Percentiles rank a stretch among this genome's conserved stretches.
phyloP scores from a whole-genome alignment of 2,888 invertebrate species.

The Drosophila neutralis region DNA sequence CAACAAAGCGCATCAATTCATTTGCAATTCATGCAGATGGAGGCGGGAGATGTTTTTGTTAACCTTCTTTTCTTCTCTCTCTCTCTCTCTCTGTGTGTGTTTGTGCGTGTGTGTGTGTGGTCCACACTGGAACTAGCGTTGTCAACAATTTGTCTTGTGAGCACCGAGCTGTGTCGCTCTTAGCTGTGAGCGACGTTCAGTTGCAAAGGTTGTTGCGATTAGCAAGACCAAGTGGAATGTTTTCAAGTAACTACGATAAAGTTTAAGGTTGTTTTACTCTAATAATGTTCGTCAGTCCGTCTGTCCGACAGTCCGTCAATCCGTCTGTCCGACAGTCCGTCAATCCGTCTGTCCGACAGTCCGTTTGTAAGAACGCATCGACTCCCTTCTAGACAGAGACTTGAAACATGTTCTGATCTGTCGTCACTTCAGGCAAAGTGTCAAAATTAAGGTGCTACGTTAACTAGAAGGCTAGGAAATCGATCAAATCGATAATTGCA shows the following conservation, averaged over 20 bases:
- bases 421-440: neutral
- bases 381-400: neutral
- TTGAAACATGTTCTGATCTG: neutral
- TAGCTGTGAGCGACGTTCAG: constrained; percentile 23
- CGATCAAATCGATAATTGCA: neutral
- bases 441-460: neutral
- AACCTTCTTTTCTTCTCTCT: constrained; percentile 40
- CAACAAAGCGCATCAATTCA: constrained; percentile 82
- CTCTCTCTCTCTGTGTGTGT: constrained; percentile 13
- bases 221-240: neutral
- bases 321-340: neutral
- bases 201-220: neutral
- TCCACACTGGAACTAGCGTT: constrained; percentile 47
- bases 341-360: neutral
- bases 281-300: neutral
- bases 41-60: constrained; percentile 32
- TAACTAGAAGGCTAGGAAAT: neutral
- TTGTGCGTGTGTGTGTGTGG: constrained; percentile 63
- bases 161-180: constrained; percentile 31
- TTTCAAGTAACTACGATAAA: neutral
- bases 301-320: neutral
- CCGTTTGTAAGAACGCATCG: neutral
- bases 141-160: constrained; percentile 76
- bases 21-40: constrained; percentile 77
- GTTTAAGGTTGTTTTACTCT: neutral